Evolutionary conservation across 2,797 vertebrate genomes (phyloP), one percentile per base, ranked within the genome.

Genomic region (Parauchenoglanis punctatus): DNA sequence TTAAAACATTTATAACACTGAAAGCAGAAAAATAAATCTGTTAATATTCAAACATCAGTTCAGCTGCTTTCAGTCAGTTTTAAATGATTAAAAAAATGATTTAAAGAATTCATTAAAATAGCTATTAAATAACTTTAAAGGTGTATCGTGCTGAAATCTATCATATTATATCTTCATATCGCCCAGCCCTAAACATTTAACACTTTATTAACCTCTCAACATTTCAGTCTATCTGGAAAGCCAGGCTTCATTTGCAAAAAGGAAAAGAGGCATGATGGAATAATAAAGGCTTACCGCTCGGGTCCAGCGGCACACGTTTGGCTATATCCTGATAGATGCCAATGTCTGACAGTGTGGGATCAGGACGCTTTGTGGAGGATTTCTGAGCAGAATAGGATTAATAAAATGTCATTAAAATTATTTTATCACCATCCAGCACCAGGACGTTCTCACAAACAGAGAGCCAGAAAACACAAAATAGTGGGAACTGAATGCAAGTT

Each of bases 321-420:
- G 87, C 91, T 59, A 97, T 93, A 89, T 96, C 95, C 93, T 99
- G 96, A 94, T 99, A 99, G 94, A 99, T 95, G 52, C 97, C 98
- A 81, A 97, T 93, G 23, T 96, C 94, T 52, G 90, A 81, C 75
- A 92, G 40, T 18, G 92, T 92, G 1, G 95, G 65, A 61, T 97
- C 96, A 0, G 96, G 96, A 70, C 92, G 93, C 80, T 96, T 97
- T 88, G 90, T 95, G 23, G 93, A 23, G 12, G 97, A 95, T 95
- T 95, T 98, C 98, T 99, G 88, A 80, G 56, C n/a, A 68, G 65
- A 73, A 18, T 52, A 18, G 0, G 25, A 17, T 63, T 7, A 44
- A 81, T n/a, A 81, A 28, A 6, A 63, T 10, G 40, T 63, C 15
- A 13, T 65, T 58, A 78, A 20, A 35, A 31, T 3, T 1, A 58